phyloP scores from a whole-genome alignment of 2,888 invertebrate species.

The Melinaea menophilus region DNA sequence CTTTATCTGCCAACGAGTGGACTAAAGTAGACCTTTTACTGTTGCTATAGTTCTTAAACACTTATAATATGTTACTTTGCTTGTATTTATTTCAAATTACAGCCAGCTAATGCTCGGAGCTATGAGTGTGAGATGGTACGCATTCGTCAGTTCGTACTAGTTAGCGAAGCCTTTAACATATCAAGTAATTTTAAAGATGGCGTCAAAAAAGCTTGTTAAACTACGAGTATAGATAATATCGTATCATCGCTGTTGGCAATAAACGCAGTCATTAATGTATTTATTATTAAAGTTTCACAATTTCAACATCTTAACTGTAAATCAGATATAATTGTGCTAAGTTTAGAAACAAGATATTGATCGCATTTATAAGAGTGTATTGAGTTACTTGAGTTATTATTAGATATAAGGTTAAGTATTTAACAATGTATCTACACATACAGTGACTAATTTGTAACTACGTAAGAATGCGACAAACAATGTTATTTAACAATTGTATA shows the following conservation, averaged over 20 bases:
- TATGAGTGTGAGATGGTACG: slow-evolving; percentile 37
- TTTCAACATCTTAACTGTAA: slow-evolving; percentile 3
- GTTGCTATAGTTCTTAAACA: slow-evolving; percentile 17
- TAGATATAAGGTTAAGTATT: too few species aligned
- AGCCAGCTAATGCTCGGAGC: slow-evolving; percentile 37
- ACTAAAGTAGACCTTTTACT: slow-evolving; percentile 12
- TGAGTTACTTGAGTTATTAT: neutral
- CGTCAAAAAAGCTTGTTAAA: slow-evolving; percentile 7
- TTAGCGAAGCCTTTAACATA: slow-evolving; percentile 33
- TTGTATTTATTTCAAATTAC: slow-evolving; percentile 15
- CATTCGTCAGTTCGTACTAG: slow-evolving; percentile 47
- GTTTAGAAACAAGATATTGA: neutral
- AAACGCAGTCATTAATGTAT: slow-evolving; percentile 2
- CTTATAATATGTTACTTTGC: slow-evolving; percentile 15
- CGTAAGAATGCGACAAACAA: too few species aligned
- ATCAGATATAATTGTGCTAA: slow-evolving; percentile 1
- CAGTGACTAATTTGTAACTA: too few species aligned
- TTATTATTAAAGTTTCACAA: slow-evolving; percentile 4
- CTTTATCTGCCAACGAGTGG: slow-evolving; percentile 24
- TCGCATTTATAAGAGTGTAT: neutral
- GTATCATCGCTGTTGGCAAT: neutral
- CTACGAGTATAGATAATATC: slow-evolving; percentile 9
- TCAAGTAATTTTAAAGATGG: neutral
- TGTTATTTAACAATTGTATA: too few species aligned
- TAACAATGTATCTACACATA: too few species aligned